Conservation (phyloP, 2,113 vertebrate genomes). For the Oreocharis arfaki region DNA sequence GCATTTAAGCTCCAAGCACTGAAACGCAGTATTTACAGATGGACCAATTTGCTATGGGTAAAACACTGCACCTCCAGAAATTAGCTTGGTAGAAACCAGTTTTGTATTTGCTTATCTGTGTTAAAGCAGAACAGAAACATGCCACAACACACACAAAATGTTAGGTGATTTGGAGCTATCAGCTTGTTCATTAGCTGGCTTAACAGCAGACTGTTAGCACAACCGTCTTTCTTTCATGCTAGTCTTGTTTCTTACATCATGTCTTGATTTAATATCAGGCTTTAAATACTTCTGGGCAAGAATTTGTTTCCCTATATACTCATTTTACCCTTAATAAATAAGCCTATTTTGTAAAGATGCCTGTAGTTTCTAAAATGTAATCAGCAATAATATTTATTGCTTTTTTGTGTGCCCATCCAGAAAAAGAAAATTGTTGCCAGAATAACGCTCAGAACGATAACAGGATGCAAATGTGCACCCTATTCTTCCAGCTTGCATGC, state of each 20-base stretch:
- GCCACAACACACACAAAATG: background rate
- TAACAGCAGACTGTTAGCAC: background rate
- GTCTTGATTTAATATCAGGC: background rate
- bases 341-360: background rate
- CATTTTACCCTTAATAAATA: background rate
- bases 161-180: background rate
- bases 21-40: background rate
- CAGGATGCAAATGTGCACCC: background rate
- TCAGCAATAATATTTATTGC: background rate
- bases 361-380: background rate
- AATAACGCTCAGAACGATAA: background rate
- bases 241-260: background rate
- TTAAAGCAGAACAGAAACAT: background rate
- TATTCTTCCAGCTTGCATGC: background rate
- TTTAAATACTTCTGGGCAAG: constrained; percentile 15
- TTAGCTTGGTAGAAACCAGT: background rate
- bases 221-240: background rate
- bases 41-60: too few species aligned
- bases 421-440: constrained; percentile 12
- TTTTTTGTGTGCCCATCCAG: background rate
- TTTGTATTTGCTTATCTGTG: background rate
- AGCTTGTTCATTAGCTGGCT: background rate
- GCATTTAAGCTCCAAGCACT: background rate
- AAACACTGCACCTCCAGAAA: background rate
- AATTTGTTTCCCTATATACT: background rate